Base-by-base conservation (phyloP, 1,140 invertebrate genomes). In the Drosophila neocordata region DNA sequence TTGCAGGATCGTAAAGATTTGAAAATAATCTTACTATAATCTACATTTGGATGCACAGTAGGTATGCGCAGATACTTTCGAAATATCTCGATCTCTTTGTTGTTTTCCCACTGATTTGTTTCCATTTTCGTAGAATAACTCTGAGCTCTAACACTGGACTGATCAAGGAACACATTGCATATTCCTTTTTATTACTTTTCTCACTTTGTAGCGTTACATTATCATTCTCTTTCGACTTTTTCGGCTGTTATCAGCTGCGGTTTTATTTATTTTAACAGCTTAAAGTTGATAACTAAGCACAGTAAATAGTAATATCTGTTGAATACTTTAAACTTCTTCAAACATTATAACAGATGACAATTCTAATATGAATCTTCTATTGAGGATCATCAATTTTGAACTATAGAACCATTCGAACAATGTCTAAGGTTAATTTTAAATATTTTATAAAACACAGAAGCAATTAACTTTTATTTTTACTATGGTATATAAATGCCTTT, bases 51-150 rank as follows among this genome's bases (percentile, higher is more conserved):
- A 76, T 97, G 97, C 12, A 97, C 95, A 11, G 95, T 95, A 1
- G 96, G 95, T 64, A 97, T 96, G 69, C 94, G 92, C 7, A 98
- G 91, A 92, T 97, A 98, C 88, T 97, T 94, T 24, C 95, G 93
- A 89, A 98, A 97, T 82, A 95, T 95, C 60, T 94, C 93, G 66
- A 97, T 95, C 85, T 96, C 95, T 90, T 93, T 92, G 90, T 94
- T 91, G 81, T 96, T 94, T 78, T 92, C 90, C 90, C 79, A 92
- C 83, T 74, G 15, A 7, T 15, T 34, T 13, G n/a, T 27, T 34
- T 61, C 68, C 82, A 85, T 85, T 56, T 76, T 59, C 8, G 9
- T 48, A 20, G 8, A 20, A 48, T 48, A 20, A 48, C 41, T 4
- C 6, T 11, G 41, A 48, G 15, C 8, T 48, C 41, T 20, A 9